Base-by-base conservation (phyloP, 2,113 vertebrate genomes). In the Orycteropus afer region DNA sequence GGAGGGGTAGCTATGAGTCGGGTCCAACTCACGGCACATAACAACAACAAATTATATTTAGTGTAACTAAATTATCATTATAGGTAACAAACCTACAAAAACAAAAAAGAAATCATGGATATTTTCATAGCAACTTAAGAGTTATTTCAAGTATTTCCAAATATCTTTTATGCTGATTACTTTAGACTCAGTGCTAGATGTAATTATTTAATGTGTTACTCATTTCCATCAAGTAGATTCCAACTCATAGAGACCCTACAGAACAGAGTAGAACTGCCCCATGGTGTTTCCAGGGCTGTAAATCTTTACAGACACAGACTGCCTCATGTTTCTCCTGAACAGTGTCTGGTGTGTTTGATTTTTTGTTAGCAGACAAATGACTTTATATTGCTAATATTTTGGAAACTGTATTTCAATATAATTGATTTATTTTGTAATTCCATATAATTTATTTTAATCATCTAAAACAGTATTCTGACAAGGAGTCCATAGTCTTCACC, bases 391-490 rank as follows among this genome's bases (percentile, higher is more conserved):
- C 29, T 73, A 83, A 61, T 18, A 89, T 47, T 78, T 93, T 91
- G 13, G 49, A 47, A 47, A 69, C 13, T 85, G 7, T 7, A 89
- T 53, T 81, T 77, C 71, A 95, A 34, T 81, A 86, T 84, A 71
- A 88, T 74, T 90, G 4, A 22, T 34, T 87, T 80, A 27, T 32
- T 90, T 90, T 95, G 47, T 61, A 79, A 90, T 53, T 86, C 59
- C 82, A 6, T 76, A 6, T 37, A 9, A 85, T 74, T 77, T 86
- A 65, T n/a, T 92, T 92, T 59, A 59, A 82, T 45, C 42, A 80
- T 40, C 29, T 4, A 71, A 91, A 95, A 37, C 20, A 76, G 63
- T 37, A 67, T 49, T 80, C 82, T 71, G 32, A 90, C 47, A 91
- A 82, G 15, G 32, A 14, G n/a, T 29, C 25, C 45, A 27, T 13